Percentiles rank a stretch among this genome's conserved stretches.
These are phyloP conservation scores for Morpho helenor DNA, from an alignment of 2,888 invertebrate species.

Conservation along the genomic window DNA sequence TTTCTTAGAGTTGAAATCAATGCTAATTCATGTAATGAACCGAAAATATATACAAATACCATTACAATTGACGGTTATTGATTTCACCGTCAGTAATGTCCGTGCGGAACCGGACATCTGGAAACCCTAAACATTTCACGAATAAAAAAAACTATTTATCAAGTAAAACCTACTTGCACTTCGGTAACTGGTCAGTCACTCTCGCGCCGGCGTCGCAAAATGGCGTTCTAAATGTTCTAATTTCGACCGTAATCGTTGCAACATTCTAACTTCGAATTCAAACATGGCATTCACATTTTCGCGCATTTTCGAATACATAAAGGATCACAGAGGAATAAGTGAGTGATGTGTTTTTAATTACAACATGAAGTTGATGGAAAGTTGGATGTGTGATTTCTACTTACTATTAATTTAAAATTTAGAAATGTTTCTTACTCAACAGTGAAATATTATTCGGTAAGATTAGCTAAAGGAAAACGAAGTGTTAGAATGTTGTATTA, in stretches of 20 bases:
- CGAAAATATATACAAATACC: too few relatives aligned
- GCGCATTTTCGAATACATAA: constrained; percentile 22
- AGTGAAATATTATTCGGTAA: constrained; percentile 11
- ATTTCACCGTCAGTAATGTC: constrained; percentile 10
- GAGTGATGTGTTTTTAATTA: constrained; percentile 21
- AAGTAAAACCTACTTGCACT: constrained; percentile 25
- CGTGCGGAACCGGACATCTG: constrained; percentile 9
- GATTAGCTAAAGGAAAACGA: constrained; percentile 2
- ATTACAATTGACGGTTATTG: neutral
- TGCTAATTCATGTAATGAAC: too few relatives aligned
- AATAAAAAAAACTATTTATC: constrained; percentile 26
- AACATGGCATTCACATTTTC: constrained; percentile 27
- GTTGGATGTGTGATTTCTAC: constrained; percentile 1
- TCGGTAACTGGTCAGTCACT: constrained; percentile 29
- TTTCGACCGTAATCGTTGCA: constrained; percentile 16
- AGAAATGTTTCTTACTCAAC: constrained; percentile 12
- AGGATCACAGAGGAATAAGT: constrained; percentile 26
- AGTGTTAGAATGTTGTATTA: too few relatives aligned
- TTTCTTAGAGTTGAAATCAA: too few relatives aligned
- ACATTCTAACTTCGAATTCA: constrained; percentile 17
- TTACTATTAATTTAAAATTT: constrained; percentile 6
- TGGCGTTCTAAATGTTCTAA: constrained; percentile 27
- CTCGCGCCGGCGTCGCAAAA: constrained; percentile 29
- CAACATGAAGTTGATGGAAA: neutral
- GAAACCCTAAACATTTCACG: constrained; percentile 22